Percentiles rank a stretch among this genome's conserved stretches.
phyloP scores from a whole-genome alignment of 30 jellyfish, hydroid and myxozoan genomes.

The Sanderia malayensis region DNA sequence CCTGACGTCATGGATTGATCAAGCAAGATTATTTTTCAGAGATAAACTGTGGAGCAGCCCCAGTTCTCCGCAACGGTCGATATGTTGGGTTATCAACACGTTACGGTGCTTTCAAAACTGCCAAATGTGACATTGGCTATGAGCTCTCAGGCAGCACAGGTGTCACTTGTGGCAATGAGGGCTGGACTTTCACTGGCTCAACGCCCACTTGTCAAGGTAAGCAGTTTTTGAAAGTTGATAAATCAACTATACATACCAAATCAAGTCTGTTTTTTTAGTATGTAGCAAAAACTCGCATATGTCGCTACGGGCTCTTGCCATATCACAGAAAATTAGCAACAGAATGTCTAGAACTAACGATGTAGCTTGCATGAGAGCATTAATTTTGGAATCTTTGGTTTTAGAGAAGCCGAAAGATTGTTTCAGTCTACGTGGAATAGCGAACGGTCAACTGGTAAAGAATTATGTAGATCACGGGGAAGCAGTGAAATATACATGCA shows the following conservation, averaged over 20 bases:
- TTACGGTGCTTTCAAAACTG: slow-evolving; percentile 6
- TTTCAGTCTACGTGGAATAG: not conserved
- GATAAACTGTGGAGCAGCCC: slow-evolving; percentile 11
- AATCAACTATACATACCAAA: not conserved
- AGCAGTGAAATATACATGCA: not conserved
- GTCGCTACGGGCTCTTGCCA: not conserved
- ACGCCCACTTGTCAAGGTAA: slow-evolving; percentile 12
- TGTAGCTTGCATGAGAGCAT: no score
- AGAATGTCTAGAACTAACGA: not conserved
- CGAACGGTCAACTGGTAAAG: not conserved
- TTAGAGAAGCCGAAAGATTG: not conserved
- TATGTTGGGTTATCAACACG: not conserved
- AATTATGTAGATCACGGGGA: not conserved
- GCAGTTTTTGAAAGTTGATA: not conserved
- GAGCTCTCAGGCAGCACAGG: slow-evolving; percentile 1
- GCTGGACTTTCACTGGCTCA: slow-evolving; percentile 12
- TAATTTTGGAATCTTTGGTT: no score
- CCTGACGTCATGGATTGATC: no score
- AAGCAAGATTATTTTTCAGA: no score
- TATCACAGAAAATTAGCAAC: not conserved
- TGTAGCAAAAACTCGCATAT: not conserved
- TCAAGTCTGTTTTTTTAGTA: not conserved
- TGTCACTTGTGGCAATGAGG: not conserved
- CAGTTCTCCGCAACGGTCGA: slow-evolving; percentile 10
- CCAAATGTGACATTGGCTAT: slow-evolving; percentile 9